Evolutionary conservation across 2,888 invertebrate genomes (phyloP), one percentile per base, ranked within the genome.

Genomic region (Hermaeophaga mercurialis): DNA sequence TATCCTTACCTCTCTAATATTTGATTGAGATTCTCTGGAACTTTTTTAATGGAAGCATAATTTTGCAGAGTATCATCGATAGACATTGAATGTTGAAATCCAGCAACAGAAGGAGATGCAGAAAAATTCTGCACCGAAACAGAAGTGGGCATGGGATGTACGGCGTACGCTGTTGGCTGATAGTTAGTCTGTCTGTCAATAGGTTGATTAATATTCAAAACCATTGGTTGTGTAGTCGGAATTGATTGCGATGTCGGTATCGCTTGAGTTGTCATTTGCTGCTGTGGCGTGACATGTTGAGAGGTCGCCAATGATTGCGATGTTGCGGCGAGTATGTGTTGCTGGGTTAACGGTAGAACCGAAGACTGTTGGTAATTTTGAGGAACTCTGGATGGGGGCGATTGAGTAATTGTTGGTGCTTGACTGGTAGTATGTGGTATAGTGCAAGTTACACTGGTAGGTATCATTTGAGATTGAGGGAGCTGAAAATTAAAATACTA

Each of bases 21-120:
- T 44, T 81, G 80, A 60, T 81, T 81, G n/a, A 73, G 66, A 64
- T 70, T 71, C 44, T 75, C 74, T 6, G 73, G 70, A 19, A 71
- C 71, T 73, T 70, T 67, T 50, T 67, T 67, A 24, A 63, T 60
- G 2, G 28, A 26, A 24, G 61, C 64, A 41, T 68, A 64, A 31
- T 63, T 65, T 46, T 68, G 68, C 55, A 70, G 36, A 18, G 63
- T 64, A 12, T 72, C 72, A 38, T 72, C 71, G 4, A 69, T 55
- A 0, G 72, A 66, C 59, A 70, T 58, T 3, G 69, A 64, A 43
- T 68, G 68, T 43, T 71, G 70, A 33, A 66, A 67, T 12, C 61
- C 63, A 15, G 59, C 15, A 22, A 56, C 28, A 15, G 55, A 43
- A 41, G 61, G 65, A 17, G 60, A 54, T 17, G 56, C 54, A 1